phyloP scores from a whole-genome alignment of 23 tunicate genomes.

The Trididemnum clinides region DNA sequence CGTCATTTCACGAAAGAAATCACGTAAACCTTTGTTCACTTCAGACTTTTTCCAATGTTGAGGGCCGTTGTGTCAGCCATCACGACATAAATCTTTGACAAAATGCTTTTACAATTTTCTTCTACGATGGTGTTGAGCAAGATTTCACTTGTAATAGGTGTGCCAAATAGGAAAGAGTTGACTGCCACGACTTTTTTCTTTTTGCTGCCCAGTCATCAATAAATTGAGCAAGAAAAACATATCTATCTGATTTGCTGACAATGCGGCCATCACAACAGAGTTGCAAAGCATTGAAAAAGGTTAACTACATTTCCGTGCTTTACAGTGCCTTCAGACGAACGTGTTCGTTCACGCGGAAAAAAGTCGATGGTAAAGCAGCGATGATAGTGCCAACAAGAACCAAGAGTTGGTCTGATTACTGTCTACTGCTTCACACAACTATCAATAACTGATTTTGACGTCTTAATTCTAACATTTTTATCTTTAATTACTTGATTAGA shows the following conservation, averaged over 20 bases:
- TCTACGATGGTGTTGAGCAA: background rate
- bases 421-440: background rate
- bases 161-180: background rate
- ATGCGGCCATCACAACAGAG: slow-evolving; percentile 13
- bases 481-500: background rate
- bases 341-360: background rate
- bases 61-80: slow-evolving; percentile 21
- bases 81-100: background rate
- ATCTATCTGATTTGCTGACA: background rate
- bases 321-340: slow-evolving; percentile 10
- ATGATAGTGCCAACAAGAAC: background rate
- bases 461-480: background rate
- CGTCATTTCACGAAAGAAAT: background rate
- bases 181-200: background rate
- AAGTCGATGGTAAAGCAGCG: slow-evolving; percentile 10
- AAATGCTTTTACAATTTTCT: background rate
- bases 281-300: background rate
- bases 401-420: slow-evolving; percentile 19
- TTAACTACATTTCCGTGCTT: background rate
- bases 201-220: background rate
- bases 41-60: background rate
- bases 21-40: slow-evolving; percentile 5
- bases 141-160: slow-evolving; percentile 8
- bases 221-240: slow-evolving; percentile 20
- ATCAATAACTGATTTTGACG: background rate